phyloP scores from a whole-genome alignment of 1,140 invertebrate species.

The Calephelis virginiensis region DNA sequence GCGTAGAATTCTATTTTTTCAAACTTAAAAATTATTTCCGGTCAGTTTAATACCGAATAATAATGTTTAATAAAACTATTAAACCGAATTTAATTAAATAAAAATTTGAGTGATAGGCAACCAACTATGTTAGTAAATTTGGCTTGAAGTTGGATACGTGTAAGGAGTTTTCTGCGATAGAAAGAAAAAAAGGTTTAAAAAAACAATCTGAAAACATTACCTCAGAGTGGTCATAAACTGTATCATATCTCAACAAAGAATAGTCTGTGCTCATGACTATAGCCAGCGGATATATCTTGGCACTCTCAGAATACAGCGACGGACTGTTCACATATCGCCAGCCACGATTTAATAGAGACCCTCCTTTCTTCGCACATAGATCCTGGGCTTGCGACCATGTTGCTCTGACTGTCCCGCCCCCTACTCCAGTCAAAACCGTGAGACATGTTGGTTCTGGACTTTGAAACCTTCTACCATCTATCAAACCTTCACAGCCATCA shows the following conservation, averaged over 20 bases:
- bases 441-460: constrained; percentile 61
- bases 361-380: constrained; percentile 54
- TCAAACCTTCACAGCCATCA: constrained; percentile 43
- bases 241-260: constrained; percentile 38
- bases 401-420: constrained; percentile 53
- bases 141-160: no score
- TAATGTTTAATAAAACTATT: no score
- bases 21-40: no score
- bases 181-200: no score
- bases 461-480: constrained; percentile 49
- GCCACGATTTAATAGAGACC: constrained; percentile 55
- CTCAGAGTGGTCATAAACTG: constrained; percentile 40
- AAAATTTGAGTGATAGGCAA: no score
- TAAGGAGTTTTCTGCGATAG: no score
- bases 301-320: constrained; percentile 34
- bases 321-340: constrained; percentile 67
- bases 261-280: constrained; percentile 47
- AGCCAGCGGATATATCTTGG: constrained; percentile 54
- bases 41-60: no score
- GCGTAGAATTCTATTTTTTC: no score
- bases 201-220: constrained; percentile 27
- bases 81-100: no score
- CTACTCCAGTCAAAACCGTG: constrained; percentile 36
- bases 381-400: constrained; percentile 61
- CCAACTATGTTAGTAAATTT: no score